Base-by-base conservation (phyloP, 1,140 invertebrate species). In the Drosophila melanica region DNA sequence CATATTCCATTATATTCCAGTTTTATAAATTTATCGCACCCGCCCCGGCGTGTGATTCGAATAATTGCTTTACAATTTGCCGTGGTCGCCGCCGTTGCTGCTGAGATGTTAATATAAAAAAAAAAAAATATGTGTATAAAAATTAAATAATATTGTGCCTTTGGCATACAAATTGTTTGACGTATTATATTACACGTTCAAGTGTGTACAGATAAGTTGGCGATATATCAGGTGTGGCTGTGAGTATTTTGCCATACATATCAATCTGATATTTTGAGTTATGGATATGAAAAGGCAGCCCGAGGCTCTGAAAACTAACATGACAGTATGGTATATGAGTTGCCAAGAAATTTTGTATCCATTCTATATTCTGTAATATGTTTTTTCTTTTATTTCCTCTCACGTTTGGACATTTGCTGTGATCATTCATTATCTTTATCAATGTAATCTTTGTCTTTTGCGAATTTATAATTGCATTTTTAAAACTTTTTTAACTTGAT, bases 61-160 rank as follows among this genome's bases (percentile, higher is more conserved):
- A 89, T 87, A 87, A 87, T 87, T 87, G 84, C 80, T 89, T 84
- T 79, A 81, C 79, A 84, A 89, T 87, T 87, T 84, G 73, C 42
- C 48, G 27, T 27, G 23, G 23, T 5, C 23, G 23, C 23, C 2
- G 23, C 23, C 23, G 20, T 48, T 45, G 33, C 51, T 75, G 62
- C 66, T 71, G 68, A 71, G 44, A 51, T 64, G 53, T 59, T 72
- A 72, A 72, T 67, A 58, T 66, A 59, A 16, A 27, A 53, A 54
- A 84, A 33, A 60, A 62, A 70, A 77, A 50, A n/a, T n/a, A n/a
- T n/a, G n/a, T n/a, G n/a, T n/a, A n/a, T 42, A n/a, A 76, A 72
- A 73, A 75, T 79, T 82, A 73, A 80, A 64, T 60, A 76, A 73
- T 74, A 42, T 20, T 59, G 50, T 48, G 76, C 68, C 87, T 66